These are phyloP conservation scores for Phylloscopus whistleri DNA, from an alignment of 2,113 vertebrate species.

Conservation along the genomic window DNA sequence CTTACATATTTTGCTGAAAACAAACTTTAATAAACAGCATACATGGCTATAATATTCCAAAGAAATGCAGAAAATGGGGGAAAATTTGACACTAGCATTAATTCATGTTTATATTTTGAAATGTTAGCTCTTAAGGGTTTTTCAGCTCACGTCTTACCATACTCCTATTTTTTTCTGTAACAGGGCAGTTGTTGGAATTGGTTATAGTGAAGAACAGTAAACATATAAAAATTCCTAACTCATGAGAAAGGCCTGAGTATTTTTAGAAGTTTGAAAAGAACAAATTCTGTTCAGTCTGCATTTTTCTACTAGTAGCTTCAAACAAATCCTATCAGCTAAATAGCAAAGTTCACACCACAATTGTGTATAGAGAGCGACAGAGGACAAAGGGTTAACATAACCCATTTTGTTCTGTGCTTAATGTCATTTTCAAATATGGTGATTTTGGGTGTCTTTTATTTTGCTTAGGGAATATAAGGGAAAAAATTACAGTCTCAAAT, in stretches of 20 bases:
- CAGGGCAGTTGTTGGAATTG: slow-evolving; percentile 41
- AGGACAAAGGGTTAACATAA: not conserved
- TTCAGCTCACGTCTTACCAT: not conserved
- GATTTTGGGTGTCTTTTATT: not conserved
- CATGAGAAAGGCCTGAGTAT: slow-evolving; percentile 62
- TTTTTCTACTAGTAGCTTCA: not conserved
- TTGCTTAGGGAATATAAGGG: not conserved
- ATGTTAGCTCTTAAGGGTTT: slow-evolving; percentile 2
- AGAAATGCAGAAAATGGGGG: not conserved
- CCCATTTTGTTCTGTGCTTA: not conserved
- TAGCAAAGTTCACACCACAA: not conserved
- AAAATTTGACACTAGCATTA: not conserved
- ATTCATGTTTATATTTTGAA: slow-evolving; percentile 16
- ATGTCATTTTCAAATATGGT: not conserved
- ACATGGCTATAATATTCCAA: not conserved
- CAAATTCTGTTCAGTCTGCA: not conserved
- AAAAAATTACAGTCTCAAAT: not conserved
- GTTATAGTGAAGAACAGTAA: slow-evolving; percentile 60
- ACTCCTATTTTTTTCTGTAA: slow-evolving; percentile 24
- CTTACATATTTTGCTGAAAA: slow-evolving; percentile 32
- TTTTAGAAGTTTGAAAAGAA: slow-evolving; percentile 62
- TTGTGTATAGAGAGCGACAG: not conserved
- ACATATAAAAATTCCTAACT: slow-evolving; percentile 67
- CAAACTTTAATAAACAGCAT: slow-evolving; percentile 23
- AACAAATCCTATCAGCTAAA: not conserved